Base-by-base conservation (phyloP, 2,113 vertebrate genomes). In the Hipposideros armiger region DNA sequence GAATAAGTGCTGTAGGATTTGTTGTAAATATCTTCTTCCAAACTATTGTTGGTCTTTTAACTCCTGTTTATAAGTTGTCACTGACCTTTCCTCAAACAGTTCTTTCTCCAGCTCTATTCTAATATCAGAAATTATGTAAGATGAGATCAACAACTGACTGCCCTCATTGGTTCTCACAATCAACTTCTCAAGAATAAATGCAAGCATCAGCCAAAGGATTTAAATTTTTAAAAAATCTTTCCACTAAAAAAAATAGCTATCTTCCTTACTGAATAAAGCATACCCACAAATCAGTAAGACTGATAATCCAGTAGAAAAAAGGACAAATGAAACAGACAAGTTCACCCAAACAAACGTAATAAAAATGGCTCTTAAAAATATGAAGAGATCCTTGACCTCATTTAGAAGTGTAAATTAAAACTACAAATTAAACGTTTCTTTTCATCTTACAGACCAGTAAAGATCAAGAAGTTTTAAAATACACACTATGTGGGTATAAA, bases 381-480 rank as follows among this genome's bases (percentile, higher is more conserved):
- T 77, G 40, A 69, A 85, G 58, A 16, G 40, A 76, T 60, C 13
- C 24, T 83, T 8, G 47, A 54, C 22, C 40, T 89, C 72, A 85
- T 52, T 89, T 73, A 74, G 69, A 90, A 93, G 42, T 64, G 0
- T 36, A 80, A 91, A 76, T 89, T 88, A 95, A 89, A 92, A 92
- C 84, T 76, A 95, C 15, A 85, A 89, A 89, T 81, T n/a, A 88
- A 8, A 91, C 0, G 5, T 62, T 94, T 50, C 78, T 87, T 93
- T 81, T 81, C 72, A 94, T 92, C 74, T 78, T 42, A 90, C 5
- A 94, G 54, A 94, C 14, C 24, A 32, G 6, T 77, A 92, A 95
- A 94, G n/a, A 95, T 85, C n/a, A 90, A 50, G 72, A 81, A 45
- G 36, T 92, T 95, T 92, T 78, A 90, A 95, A 96, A 94, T 62